phyloP scores from a whole-genome alignment of 2,888 invertebrate genomes.

The Brachyptera risi region DNA sequence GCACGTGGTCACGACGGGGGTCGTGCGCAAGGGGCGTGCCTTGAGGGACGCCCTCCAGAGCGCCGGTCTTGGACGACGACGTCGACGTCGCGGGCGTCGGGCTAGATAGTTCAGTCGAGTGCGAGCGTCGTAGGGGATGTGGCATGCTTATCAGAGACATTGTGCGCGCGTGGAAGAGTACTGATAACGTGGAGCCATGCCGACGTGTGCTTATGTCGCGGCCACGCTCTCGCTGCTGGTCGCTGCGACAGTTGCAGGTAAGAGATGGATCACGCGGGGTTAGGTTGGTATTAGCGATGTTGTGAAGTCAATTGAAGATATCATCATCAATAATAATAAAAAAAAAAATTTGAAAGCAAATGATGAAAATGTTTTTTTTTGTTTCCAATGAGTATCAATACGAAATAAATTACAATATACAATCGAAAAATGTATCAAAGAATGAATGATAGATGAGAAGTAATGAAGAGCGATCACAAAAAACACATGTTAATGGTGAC shows the following conservation, averaged over 20 bases:
- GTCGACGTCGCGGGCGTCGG: neutral
- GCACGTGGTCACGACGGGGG: neutral
- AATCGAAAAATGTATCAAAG: no score
- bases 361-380: no score
- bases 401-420: no score
- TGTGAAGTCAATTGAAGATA: no score
- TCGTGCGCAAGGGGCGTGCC: conserved; percentile 6
- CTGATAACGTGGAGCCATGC: neutral
- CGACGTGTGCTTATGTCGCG: neutral
- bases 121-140: neutral
- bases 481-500: no score
- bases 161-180: neutral
- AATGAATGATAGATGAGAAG: no score
- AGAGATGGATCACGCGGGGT: neutral
- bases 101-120: neutral
- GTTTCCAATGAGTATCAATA: no score
- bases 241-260: neutral
- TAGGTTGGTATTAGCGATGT: no score
- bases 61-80: neutral
- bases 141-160: neutral
- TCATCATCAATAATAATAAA: no score
- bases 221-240: neutral
- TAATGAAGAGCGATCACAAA: no score
- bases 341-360: no score
- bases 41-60: neutral